Base-by-base conservation (phyloP, 35 echinoderm and acorn worm species). In the Strongylocentrotus purpuratus region DNA sequence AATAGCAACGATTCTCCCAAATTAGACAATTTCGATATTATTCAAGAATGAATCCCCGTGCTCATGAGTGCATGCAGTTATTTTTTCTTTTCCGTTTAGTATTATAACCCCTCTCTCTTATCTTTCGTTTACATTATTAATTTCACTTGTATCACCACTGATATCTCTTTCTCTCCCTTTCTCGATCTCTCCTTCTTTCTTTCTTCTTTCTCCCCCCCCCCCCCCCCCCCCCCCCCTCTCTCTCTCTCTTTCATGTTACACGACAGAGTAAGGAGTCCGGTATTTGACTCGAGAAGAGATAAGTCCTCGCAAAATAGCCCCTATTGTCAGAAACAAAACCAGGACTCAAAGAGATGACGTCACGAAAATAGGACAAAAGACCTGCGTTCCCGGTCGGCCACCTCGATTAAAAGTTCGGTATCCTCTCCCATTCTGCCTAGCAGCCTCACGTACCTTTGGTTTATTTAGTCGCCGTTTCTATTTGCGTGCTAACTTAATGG, bases 261-360 rank as follows among this genome's bases (percentile, higher is more conserved):
- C 65, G 22, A 78, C 65, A 78, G n/a, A 14, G 50, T 78, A 78
- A n/a, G 65, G 7, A 78, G 65, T 78, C 65, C 4, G 65, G 65
- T 78, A 78, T 78, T 78, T 78, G 65, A 78, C 28, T 78, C 65
- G 13, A 22, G 65, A 78, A 28, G 28, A 78, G 65, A 78, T 22
- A 78, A 78, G 65, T 78, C 65, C 65, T 78, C 65, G 28, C 22
- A 78, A 78, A 78, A 78, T 78, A 78, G 65, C 20, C 65, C 18
- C 65, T 78, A 78, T 78, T 78, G 65, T 78, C 65, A 78, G 65
- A 78, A 78, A 78, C 65, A 78, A 78, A 78, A 78, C 65, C 28
- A 7, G 20, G 28, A 22, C 28, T 28, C 5, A 78, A 78, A 78
- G 65, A 78, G 28, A n/a, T 78, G 65, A 78, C 65, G 65, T 78